phyloP scores from a whole-genome alignment of 2,888 invertebrate species.

The Terebella lapidaria region DNA sequence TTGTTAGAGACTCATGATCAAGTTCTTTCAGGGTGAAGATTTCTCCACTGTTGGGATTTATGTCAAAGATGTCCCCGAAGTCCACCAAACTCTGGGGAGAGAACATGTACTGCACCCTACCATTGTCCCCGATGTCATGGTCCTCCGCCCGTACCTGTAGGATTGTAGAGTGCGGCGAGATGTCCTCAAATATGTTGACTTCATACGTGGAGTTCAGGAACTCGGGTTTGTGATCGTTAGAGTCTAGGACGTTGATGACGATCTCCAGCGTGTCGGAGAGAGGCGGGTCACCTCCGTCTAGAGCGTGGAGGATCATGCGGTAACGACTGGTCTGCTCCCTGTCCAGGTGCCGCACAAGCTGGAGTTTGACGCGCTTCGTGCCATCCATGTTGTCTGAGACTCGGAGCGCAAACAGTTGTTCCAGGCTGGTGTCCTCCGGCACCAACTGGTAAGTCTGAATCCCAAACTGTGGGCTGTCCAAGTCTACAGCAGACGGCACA shows the following conservation, averaged over 20 bases:
- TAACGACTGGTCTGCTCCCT: not conserved
- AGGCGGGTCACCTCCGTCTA: slow-evolving; percentile 1
- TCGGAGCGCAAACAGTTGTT: not conserved
- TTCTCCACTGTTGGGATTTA: slow-evolving; percentile 20
- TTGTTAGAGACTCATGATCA: slow-evolving; percentile 18
- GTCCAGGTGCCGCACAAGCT: not conserved
- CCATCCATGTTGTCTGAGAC: not conserved
- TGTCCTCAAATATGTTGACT: slow-evolving; percentile 1
- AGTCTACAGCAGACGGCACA: slow-evolving; percentile 2
- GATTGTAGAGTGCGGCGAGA: not conserved
- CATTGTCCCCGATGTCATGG: slow-evolving; percentile 24
- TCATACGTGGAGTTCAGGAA: slow-evolving; percentile 1
- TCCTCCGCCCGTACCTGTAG: slow-evolving; percentile 19
- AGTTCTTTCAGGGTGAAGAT: slow-evolving; percentile 16
- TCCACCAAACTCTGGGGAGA: slow-evolving; percentile 5
- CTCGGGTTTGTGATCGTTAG: slow-evolving; percentile 5
- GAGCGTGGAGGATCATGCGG: not conserved
- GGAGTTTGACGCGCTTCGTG: not conserved
- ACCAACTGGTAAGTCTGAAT: not conserved
- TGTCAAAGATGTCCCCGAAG: slow-evolving; percentile 18
- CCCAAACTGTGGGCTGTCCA: not conserved
- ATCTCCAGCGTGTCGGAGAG: not conserved
- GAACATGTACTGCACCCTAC: slow-evolving; percentile 22
- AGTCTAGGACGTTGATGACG: not conserved
- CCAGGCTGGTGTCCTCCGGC: not conserved